phyloP scores from a whole-genome alignment of 2,797 vertebrate genomes.

The Parauchenoglanis ngamensis region DNA sequence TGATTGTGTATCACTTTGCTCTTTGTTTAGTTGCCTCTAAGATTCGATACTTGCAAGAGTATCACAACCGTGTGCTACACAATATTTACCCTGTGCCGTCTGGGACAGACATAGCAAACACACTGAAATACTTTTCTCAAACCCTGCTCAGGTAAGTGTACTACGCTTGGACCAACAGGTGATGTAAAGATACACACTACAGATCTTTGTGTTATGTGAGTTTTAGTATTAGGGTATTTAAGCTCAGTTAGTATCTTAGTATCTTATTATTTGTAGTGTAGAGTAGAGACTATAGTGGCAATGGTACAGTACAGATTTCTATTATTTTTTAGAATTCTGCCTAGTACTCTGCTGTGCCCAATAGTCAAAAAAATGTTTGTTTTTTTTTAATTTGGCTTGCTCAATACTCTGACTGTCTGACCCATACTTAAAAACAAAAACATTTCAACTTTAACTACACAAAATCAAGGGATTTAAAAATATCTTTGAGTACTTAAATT shows the following conservation, averaged over 20 bases:
- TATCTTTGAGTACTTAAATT: background rate
- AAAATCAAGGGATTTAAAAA: background rate
- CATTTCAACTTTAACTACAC: background rate
- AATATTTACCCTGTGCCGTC: constrained; percentile 99
- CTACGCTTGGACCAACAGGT: constrained; percentile 74
- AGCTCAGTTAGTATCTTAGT: constrained; percentile 10
- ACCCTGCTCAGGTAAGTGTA: constrained; percentile 98
- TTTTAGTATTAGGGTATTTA: constrained; percentile 44
- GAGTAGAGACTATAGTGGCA: background rate
- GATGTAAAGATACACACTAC: constrained; percentile 64
- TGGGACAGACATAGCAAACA: constrained; percentile 99
- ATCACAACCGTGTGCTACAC: constrained; percentile 99
- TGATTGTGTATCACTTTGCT: constrained; percentile 76
- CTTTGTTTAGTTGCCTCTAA: constrained; percentile 97
- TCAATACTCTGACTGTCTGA: constrained; percentile 23
- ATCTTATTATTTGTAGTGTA: constrained; percentile 1
- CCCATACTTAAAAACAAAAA: background rate
- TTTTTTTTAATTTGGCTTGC: constrained; percentile 31
- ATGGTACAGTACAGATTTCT: background rate
- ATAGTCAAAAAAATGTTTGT: background rate
- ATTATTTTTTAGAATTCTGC: background rate
- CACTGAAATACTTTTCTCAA: constrained; percentile 99
- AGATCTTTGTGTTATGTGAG: constrained; percentile 60
- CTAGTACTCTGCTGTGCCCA: background rate
- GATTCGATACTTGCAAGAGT: constrained; percentile 99